Evolutionary conservation across 2,113 vertebrate species (phyloP).

Genomic region (Nymphicus hollandicus): DNA sequence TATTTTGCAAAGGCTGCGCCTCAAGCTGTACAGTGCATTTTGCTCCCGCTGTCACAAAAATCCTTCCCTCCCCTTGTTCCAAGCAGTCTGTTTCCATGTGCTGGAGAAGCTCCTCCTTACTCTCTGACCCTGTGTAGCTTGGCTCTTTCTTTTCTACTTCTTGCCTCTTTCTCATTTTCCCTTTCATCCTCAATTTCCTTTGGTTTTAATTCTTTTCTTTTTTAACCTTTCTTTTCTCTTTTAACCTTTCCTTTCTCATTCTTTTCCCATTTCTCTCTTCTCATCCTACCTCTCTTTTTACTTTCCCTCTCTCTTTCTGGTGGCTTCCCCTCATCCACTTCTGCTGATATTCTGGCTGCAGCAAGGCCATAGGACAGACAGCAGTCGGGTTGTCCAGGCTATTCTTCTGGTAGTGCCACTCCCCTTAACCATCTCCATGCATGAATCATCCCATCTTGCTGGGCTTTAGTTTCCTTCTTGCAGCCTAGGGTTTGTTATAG

Average conservation of each 20-base stretch:
- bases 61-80: neutral
- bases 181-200: neutral
- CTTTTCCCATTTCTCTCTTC: neutral
- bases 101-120: neutral
- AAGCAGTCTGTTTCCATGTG: neutral
- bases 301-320: neutral
- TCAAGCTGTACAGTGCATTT: neutral
- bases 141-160: neutral
- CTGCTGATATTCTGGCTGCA: neutral
- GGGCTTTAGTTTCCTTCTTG: neutral
- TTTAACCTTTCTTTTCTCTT: neutral
- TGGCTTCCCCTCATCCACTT: neutral
- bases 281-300: neutral
- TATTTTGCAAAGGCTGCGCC: neutral
- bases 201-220: neutral
- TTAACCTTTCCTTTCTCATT: neutral
- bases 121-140: neutral
- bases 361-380: neutral
- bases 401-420: neutral
- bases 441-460: neutral
- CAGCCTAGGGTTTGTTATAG: neutral
- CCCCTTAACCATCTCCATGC: neutral
- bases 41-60: neutral
- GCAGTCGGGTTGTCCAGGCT: rapidly evolving
- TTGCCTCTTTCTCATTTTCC: neutral